Evolutionary conservation across 2,888 invertebrate species (phyloP).

Genomic region (Xestia sexstrigata): DNA sequence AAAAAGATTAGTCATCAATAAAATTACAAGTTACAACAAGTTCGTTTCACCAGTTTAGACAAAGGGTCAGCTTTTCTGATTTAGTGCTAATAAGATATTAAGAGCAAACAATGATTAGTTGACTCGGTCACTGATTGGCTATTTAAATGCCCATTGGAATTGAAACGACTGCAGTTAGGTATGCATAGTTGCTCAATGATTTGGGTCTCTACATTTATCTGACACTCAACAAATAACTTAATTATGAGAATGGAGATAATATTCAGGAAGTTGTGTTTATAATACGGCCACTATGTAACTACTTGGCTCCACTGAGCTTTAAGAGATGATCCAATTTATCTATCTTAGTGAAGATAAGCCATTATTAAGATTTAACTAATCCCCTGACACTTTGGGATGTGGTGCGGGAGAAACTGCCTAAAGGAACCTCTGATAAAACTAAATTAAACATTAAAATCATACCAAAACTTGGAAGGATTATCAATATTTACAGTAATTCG

Average conservation of each 20-base stretch:
- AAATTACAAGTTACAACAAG: slow-evolving; percentile 60
- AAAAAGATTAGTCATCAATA: slow-evolving; percentile 63
- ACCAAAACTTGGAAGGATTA: slow-evolving; percentile 12
- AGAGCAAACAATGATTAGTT: slow-evolving; percentile 31
- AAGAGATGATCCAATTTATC: slow-evolving; percentile 30
- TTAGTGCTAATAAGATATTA: slow-evolving; percentile 20
- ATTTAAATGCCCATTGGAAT: slow-evolving; percentile 4
- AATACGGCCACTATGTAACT: not conserved
- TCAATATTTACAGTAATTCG: slow-evolving; percentile 28
- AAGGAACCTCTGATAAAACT: slow-evolving; percentile 1
- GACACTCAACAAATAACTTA: slow-evolving; percentile 12
- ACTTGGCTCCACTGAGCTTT: slow-evolving; percentile 21
- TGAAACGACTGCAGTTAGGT: not conserved
- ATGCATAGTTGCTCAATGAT: slow-evolving; percentile 7
- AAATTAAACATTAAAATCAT: slow-evolving; percentile 17
- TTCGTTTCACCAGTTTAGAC: slow-evolving; percentile 57
- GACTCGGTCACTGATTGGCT: slow-evolving; percentile 4
- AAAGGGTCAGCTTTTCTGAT: slow-evolving; percentile 63
- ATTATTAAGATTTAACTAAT: slow-evolving; percentile 18
- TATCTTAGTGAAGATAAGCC: slow-evolving; percentile 26
- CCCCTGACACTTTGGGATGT: not conserved
- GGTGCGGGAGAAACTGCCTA: not conserved
- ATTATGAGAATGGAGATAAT: not conserved
- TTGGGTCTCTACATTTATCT: not conserved
- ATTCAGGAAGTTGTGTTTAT: slow-evolving; percentile 2